Evolutionary conservation across 1,140 invertebrate species (phyloP), one percentile per base, ranked within the genome.

Genomic region (Drosophila willistoni): DNA sequence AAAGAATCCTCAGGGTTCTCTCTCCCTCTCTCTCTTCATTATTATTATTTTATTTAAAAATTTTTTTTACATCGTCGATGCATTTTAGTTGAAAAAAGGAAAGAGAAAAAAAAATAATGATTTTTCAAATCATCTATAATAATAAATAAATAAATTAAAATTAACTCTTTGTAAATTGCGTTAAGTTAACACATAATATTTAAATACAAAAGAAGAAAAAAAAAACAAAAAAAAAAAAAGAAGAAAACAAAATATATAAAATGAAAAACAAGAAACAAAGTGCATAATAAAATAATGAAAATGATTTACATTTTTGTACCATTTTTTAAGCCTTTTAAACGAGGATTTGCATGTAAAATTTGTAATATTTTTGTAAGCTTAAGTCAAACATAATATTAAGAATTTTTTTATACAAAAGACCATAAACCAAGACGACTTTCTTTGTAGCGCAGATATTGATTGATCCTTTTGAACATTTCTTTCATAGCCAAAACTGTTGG

Each of bases 151-250:
- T 54, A 69, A 64, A 42, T 71, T 61, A 64, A 63, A 29, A 69
- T 68, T 73, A 81, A 85, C 66, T 86, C 81, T 85, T 87, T 87
- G 84, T 87, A 87, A 84, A 87, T 89, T 84, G 84, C 80, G 84
- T 87, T 87, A 87, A 87, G 84, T 87, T 87, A 87, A 51, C 44
- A 51, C 44, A 51, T 51, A 51, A 51, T 51, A 51, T 51, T 51
- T 51, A 51, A 51, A 86, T 69, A 79, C 79, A 87, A 89, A 83
- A 73, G 63, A 82, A 79, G 59, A 80, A 69, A 56, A 79, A 82
- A 63, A 70, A 80, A 44, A 71, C 83, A 77, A 77, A 66, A 82
- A 55, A 70, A 73, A 39, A 68, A 6, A 12, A 82, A 55, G 68
- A 77, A 39, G 62, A 6, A 12, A n/a, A 39, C 33, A 71, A 56